phyloP scores from a whole-genome alignment of 2,888 invertebrate genomes.

The Cantharis nigra region DNA sequence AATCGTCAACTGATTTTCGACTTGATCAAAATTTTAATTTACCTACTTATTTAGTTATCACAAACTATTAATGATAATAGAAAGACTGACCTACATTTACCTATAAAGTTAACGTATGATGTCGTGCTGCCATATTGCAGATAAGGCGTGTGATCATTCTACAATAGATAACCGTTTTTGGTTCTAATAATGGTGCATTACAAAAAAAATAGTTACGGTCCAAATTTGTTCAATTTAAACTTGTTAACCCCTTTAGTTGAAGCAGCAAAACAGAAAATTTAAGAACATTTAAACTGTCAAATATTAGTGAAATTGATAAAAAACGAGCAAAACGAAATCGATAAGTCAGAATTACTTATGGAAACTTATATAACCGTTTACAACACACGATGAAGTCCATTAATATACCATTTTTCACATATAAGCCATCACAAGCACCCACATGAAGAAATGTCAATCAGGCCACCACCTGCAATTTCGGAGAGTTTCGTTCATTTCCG shows the following conservation, averaged over 20 bases:
- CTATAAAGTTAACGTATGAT: slow-evolving; percentile 38
- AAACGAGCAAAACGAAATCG: neutral
- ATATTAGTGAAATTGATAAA: neutral
- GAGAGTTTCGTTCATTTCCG: slow-evolving; percentile 49
- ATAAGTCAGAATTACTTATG: neutral
- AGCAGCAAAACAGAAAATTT: neutral
- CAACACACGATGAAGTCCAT: slow-evolving; percentile 1
- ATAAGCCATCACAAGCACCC: slow-evolving; percentile 45
- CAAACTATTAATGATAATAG: neutral
- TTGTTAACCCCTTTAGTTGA: neutral
- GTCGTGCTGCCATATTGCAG: slow-evolving; percentile 44
- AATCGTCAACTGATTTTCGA: neutral
- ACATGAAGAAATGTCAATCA: slow-evolving; percentile 56
- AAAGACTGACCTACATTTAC: slow-evolving; percentile 43
- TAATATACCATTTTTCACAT: slow-evolving; percentile 34
- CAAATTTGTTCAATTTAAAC: neutral
- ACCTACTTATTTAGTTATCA: neutral
- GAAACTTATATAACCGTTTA: neutral
- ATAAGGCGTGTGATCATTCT: slow-evolving; percentile 30
- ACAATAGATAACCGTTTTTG: neutral
- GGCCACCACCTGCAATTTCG: slow-evolving; percentile 56
- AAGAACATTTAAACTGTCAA: slow-evolving; percentile 2
- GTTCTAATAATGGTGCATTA: neutral
- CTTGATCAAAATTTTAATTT: neutral
- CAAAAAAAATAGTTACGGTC: neutral